Evolutionary conservation across 2,888 invertebrate species (phyloP).

Genomic region (Netelia melanura): DNA sequence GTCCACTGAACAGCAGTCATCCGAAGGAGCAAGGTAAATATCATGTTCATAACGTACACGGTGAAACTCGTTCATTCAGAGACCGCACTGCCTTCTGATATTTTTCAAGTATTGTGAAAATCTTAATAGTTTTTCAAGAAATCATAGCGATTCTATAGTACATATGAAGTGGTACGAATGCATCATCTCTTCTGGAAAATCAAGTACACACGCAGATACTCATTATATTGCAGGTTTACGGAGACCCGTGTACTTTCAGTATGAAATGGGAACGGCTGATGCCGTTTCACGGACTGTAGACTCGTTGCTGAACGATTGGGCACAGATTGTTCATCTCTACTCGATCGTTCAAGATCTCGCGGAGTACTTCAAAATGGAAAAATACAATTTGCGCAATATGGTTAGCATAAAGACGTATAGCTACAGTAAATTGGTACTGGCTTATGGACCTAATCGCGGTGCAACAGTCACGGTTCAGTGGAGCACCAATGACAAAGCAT

Average conservation of each 20-base stretch:
- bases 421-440: constrained; percentile 95
- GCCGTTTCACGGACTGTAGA: constrained; percentile 93
- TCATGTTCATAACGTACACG: too few species aligned
- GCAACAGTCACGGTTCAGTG: constrained; percentile 94
- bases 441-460: constrained; percentile 94
- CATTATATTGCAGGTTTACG: constrained; percentile 88
- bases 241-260: constrained; percentile 95
- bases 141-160: too few species aligned
- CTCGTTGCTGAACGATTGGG: constrained; percentile 95
- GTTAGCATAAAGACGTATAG: constrained; percentile 96
- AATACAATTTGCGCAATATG: constrained; percentile 88
- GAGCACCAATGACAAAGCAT: constrained; percentile 90
- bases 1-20: constrained; percentile 92
- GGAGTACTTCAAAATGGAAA: constrained; percentile 91
- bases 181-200: too few species aligned
- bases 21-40: constrained; percentile 92
- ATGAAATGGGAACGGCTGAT: constrained; percentile 95
- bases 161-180: too few species aligned
- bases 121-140: too few species aligned
- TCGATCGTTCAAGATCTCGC: constrained; percentile 93
- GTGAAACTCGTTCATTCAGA: constrained; percentile 15
- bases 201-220: not conserved
- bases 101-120: too few species aligned
- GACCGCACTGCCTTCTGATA: not conserved
- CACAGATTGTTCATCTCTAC: constrained; percentile 95